Evolutionary conservation across 23 tunicate genomes (phyloP), one percentile per base, ranked within the genome.

Genomic region (Halocynthia roretzi): DNA sequence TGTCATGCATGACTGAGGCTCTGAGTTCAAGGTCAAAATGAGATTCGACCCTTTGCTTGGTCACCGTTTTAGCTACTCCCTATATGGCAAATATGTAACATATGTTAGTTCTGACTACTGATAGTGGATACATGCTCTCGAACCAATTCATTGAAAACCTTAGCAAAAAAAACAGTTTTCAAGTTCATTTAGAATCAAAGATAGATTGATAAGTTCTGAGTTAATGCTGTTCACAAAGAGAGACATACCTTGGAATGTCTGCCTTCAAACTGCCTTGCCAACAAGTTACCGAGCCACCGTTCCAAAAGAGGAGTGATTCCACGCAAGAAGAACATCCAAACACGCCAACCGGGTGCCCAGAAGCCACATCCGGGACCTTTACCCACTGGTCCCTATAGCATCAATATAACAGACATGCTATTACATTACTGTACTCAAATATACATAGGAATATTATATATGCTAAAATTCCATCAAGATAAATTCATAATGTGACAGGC

Each of bases 1-100:
- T 94, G 84, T 94, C 99, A 65, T 94, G 99, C 99, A 94, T 94
- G 80, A 94, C 99, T 5, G 99, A 94, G 5, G 99, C 99, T 78
- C 99, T 81, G 63, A 94, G 79, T 65, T 94, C 99, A 14, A 94
- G 99, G 60, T 94, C 99, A 69, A 94, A 94, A 61, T 94, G 99
- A 6, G 99, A 94, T 58, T 94, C 99, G 22, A 94, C 99, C 44
- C 99, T 58, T 55, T 94, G 99, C 63, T 94, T 94, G 61, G 99
- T 94, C 72, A 94, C 99, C 17, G 99, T 94, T 77, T 94, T 94
- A 7, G 99, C 99, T 7, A 94, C 99, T 50, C 99, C 99, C 95
- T 90, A 48, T 55, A 84, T 31, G 44, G 63, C 52, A 62, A 77
- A 15, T 8, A 54, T 75, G 49, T n/a, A 56, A 14, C 5, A 75